These are phyloP conservation scores for Chromis chromis DNA, from an alignment of 2,797 vertebrate species.

Conservation along the genomic window DNA sequence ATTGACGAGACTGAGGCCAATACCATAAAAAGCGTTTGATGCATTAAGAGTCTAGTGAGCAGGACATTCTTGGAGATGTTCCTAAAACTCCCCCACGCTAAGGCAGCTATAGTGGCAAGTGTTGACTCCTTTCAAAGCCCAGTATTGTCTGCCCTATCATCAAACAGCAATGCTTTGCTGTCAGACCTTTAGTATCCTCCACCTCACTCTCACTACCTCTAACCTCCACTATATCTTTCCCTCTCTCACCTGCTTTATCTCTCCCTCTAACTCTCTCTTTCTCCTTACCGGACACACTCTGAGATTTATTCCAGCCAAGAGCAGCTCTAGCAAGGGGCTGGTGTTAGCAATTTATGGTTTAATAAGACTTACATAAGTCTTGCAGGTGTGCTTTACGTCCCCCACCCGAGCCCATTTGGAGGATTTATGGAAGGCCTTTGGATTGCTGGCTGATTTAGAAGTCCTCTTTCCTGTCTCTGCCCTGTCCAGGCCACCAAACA, in stretches of 20 bases:
- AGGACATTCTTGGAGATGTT: conserved; percentile 51
- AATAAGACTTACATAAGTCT: conserved; percentile 93
- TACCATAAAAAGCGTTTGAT: conserved; percentile 40
- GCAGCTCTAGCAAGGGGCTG: conserved; percentile 79
- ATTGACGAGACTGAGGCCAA: conserved; percentile 26
- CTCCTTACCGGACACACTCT: conserved; percentile 65
- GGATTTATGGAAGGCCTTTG: conserved; percentile 88
- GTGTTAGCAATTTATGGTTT: conserved; percentile 89
- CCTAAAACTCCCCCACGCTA: conserved; percentile 41
- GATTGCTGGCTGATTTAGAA: conserved; percentile 89
- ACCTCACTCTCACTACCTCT: conserved; percentile 69
- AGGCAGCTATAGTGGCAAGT: conserved; percentile 79
- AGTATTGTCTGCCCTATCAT: conserved; percentile 68
- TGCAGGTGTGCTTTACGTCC: conserved; percentile 90
- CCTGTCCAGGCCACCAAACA: conserved; percentile 75
- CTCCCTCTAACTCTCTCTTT: conserved; percentile 76
- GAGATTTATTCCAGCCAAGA: conserved; percentile 85
- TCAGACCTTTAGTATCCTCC: conserved; percentile 65
- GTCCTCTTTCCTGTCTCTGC: conserved; percentile 81
- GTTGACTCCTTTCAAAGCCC: conserved; percentile 85
- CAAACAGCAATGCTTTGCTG: conserved; percentile 60
- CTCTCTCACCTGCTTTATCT: conserved; percentile 71
- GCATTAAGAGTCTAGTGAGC: conserved; percentile 51
- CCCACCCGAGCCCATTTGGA: conserved; percentile 85
- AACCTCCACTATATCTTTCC: conserved; percentile 67